These are phyloP conservation scores for Diachasma alloeum DNA, from an alignment of 1,140 invertebrate genomes.

Conservation along the genomic window DNA sequence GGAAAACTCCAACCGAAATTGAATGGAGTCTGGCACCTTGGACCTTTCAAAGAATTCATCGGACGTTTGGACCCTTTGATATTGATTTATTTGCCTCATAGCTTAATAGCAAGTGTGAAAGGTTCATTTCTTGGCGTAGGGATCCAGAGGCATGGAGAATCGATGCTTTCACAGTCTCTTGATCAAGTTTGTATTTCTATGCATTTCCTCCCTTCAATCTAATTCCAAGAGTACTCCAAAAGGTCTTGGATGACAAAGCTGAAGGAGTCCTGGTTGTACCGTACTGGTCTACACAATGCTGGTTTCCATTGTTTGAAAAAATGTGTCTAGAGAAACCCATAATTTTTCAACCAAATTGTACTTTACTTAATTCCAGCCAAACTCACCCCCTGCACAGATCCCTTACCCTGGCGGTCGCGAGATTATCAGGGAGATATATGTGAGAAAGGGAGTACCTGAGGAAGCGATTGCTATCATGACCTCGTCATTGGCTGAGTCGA, in stretches of 20 bases:
- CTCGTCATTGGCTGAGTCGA: slow-evolving; percentile 35
- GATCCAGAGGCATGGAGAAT: slow-evolving; percentile 17
- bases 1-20: too few relatives aligned
- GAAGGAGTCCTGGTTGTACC: slow-evolving; percentile 35
- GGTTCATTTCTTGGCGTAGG: slow-evolving; percentile 13
- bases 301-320: slow-evolving; percentile 35
- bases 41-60: too few relatives aligned
- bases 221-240: slow-evolving; percentile 26
- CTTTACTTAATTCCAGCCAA: slow-evolving; percentile 29
- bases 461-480: slow-evolving; percentile 31
- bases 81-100: too few relatives aligned
- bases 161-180: slow-evolving; percentile 27
- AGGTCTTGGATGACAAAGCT: slow-evolving; percentile 31
- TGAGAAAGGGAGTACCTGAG: slow-evolving; percentile 9
- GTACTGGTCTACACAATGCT: slow-evolving; percentile 31
- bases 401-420: slow-evolving; percentile 39
- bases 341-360: slow-evolving; percentile 28
- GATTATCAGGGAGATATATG: slow-evolving; percentile 32
- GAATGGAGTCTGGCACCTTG: too few relatives aligned
- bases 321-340: slow-evolving; percentile 22
- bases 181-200: slow-evolving; percentile 32
- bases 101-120: slow-evolving; percentile 25
- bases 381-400: slow-evolving; percentile 30
- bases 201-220: slow-evolving; percentile 39
- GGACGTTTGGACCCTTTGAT: too few relatives aligned